Conservation (phyloP, 2,888 invertebrate species). For the Rhimphoctona megacephalus region DNA sequence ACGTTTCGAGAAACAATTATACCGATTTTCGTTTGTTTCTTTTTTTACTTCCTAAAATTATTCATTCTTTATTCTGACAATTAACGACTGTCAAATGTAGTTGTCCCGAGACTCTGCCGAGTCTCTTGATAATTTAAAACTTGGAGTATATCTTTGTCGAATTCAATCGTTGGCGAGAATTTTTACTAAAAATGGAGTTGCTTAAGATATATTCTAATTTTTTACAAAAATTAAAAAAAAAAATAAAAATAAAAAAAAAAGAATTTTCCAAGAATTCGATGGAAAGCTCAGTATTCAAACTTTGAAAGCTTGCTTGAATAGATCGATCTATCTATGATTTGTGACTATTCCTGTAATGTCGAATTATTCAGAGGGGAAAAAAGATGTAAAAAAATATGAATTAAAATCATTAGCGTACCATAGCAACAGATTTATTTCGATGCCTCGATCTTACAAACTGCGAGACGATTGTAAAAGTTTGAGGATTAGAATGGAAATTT, state of each 20-base stretch:
- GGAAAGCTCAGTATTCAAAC: no score
- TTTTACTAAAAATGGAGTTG: no score
- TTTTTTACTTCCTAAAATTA: constrained; percentile 15
- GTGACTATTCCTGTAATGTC: not conserved
- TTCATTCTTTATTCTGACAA: not conserved
- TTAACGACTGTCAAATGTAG: no score
- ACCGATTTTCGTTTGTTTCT: not conserved
- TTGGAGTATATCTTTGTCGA: no score
- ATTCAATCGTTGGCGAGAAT: not conserved
- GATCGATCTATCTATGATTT: no score
- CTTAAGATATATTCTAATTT: no score
- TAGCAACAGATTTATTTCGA: constrained; percentile 66
- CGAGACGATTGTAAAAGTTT: constrained; percentile 37
- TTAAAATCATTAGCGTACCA: constrained; percentile 31
- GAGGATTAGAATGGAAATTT: not conserved
- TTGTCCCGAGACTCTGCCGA: no score
- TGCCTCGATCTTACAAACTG: constrained; percentile 55
- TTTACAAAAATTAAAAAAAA: no score
- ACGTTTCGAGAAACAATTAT: constrained; percentile 10
- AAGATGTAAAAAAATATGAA: not conserved
- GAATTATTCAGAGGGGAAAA: not conserved
- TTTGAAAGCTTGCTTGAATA: no score
- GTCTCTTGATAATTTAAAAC: no score
- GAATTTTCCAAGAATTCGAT: no score
- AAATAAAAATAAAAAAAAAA: no score